phyloP scores from a whole-genome alignment of 2,113 vertebrate genomes.

The Hepsetus odoe region DNA sequence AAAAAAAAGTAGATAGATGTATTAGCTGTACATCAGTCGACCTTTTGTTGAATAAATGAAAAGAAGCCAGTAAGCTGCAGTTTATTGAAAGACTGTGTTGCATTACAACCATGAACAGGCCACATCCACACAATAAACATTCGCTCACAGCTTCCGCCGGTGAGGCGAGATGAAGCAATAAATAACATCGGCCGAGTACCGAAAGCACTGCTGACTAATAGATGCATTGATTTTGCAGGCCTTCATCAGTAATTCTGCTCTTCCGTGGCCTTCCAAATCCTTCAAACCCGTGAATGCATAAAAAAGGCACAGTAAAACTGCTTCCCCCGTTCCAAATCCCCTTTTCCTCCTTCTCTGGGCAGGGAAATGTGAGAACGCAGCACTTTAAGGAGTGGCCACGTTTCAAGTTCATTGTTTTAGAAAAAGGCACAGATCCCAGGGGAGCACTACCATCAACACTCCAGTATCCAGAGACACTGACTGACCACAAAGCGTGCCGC shows the following conservation, averaged over 20 bases:
- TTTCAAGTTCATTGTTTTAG: background rate
- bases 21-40: too few relatives aligned
- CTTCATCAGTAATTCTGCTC: background rate
- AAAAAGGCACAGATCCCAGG: conserved; percentile 13
- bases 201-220: conserved; percentile 7
- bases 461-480: background rate
- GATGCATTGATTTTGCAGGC: conserved; percentile 12
- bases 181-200: conserved; percentile 22
- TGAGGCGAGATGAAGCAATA: conserved; percentile 31
- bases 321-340: conserved; percentile 8
- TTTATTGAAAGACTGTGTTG: conserved; percentile 25
- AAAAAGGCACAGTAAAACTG: conserved; percentile 40
- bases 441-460: background rate
- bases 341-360: background rate
- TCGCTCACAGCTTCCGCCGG: background rate
- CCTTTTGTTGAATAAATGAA: background rate
- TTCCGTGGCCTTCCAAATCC: conserved; percentile 17
- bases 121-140: background rate
- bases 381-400: background rate
- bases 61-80: background rate
- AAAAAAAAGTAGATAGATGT: background rate
- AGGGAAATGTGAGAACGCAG: background rate
- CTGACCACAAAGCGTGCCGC: background rate
- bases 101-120: conserved; percentile 16
- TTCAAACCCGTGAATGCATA: background rate